Evolutionary conservation across 2,888 invertebrate species (phyloP).

Genomic region (Melanotus villosus): DNA sequence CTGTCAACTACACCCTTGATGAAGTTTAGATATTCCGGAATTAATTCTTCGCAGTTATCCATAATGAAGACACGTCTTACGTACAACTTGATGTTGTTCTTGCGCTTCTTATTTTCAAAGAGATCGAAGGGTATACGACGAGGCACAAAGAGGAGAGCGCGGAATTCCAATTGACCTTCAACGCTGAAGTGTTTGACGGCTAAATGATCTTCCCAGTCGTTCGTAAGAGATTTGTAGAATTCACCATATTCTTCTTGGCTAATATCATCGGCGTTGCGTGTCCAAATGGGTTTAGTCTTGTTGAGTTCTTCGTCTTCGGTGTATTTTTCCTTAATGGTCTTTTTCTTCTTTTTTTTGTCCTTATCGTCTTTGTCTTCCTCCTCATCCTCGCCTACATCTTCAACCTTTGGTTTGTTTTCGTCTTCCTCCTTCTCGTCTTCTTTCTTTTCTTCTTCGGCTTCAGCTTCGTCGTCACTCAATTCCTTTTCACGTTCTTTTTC

Average conservation of each 20-base stretch:
- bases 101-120: conserved; percentile 98
- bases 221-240: conserved; percentile 97
- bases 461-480: conserved; percentile 94
- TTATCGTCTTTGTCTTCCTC: conserved; percentile 75
- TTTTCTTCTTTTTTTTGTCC: conserved; percentile 92
- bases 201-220: conserved; percentile 98
- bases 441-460: conserved; percentile 86
- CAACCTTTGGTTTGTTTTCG: conserved; percentile 78
- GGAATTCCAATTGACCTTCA: conserved; percentile 94
- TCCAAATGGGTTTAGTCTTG: conserved; percentile 99
- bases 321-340: conserved; percentile 98
- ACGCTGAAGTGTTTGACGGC: conserved; percentile 97
- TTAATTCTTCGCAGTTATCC: conserved; percentile 99
- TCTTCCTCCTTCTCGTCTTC: conserved; percentile 75
- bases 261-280: conserved; percentile 96
- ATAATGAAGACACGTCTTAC: conserved; percentile 99
- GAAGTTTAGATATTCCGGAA: conserved; percentile 98
- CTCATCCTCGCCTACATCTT: conserved; percentile 71
- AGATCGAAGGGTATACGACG: conserved; percentile 96
- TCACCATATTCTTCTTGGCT: conserved; percentile 97
- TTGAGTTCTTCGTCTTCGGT: conserved; percentile 98
- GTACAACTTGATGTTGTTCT: conserved; percentile 98
- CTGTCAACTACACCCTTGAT: conserved; percentile 99
- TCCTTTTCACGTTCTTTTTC: conserved; percentile 98
- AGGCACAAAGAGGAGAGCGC: conserved; percentile 93